A percentile compares a stretch with the other conserved stretches of the same genome.
These are phyloP conservation scores for Patella ulyssiponensis DNA, from an alignment of 2,888 invertebrate species.

Conservation along the genomic window DNA sequence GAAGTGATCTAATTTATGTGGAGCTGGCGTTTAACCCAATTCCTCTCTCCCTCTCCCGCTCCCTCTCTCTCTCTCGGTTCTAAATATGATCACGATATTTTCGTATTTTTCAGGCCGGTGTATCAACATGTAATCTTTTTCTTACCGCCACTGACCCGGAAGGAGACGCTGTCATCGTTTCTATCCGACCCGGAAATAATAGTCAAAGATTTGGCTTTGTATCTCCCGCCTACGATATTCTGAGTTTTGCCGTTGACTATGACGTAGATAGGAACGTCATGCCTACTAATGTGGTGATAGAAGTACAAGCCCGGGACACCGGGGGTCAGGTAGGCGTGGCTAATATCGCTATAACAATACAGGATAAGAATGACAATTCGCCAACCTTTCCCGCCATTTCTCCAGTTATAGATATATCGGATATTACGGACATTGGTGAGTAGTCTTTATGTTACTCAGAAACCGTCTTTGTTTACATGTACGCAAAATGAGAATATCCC, in stretches of 20 bases:
- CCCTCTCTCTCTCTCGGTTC: too few relatives aligned
- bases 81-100: too few relatives aligned
- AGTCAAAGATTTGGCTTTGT: not conserved
- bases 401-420: not conserved
- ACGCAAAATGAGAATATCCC: too few relatives aligned
- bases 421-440: not conserved
- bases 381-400: not conserved
- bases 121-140: not conserved
- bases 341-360: not conserved
- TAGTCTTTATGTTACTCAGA: not conserved
- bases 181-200: not conserved
- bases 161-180: not conserved
- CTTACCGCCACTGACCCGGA: not conserved
- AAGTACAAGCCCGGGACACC: not conserved
- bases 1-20: too few relatives aligned
- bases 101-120: not conserved
- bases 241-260: not conserved
- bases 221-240: not conserved
- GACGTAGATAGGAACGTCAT: not conserved
- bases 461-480: too few relatives aligned
- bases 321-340: not conserved
- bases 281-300: not conserved
- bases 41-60: too few relatives aligned
- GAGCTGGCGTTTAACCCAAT: too few relatives aligned
- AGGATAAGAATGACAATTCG: not conserved